These are phyloP conservation scores for Gallinago undulata DNA, from an alignment of 2,113 vertebrate genomes.

Conservation along the genomic window DNA sequence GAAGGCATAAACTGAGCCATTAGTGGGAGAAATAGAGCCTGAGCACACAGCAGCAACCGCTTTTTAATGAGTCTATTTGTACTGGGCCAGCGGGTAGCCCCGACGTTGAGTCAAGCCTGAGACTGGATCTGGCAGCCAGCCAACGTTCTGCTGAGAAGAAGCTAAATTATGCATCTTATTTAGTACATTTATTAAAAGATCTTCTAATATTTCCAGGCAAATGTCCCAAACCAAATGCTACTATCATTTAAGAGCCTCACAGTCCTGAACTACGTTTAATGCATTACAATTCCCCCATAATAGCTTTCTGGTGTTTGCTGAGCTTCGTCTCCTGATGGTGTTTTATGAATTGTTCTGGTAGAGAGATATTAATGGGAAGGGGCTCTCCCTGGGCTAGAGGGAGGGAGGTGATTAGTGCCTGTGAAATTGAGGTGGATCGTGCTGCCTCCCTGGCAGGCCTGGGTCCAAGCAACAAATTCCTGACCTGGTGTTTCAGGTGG, in stretches of 20 bases:
- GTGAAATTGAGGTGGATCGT: background rate
- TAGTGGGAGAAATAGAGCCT: conserved; percentile 55
- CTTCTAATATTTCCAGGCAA: conserved; percentile 62
- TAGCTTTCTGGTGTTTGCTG: conserved; percentile 61
- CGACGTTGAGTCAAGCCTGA: conserved; percentile 39
- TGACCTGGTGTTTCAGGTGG: background rate
- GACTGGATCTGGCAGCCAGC: conserved; percentile 37
- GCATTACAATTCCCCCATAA: conserved; percentile 52
- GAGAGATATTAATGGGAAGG: conserved; percentile 18
- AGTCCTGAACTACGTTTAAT: conserved; percentile 54
- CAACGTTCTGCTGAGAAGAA: background rate
- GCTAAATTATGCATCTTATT: conserved; percentile 76
- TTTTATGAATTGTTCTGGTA: conserved; percentile 51
- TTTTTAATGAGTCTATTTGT: conserved; percentile 73
- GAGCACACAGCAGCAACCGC: conserved; percentile 31
- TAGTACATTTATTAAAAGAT: conserved; percentile 75
- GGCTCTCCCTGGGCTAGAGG: background rate
- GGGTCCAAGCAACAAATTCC: background rate
- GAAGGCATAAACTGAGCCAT: conserved; percentile 48
- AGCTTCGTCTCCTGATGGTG: conserved; percentile 36
- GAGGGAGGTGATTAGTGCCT: background rate
- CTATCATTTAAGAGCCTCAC: conserved; percentile 54
- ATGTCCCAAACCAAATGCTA: conserved; percentile 70
- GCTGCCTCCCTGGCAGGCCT: background rate
- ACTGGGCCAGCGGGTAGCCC: conserved; percentile 50